Evolutionary conservation across 1,140 invertebrate genomes (phyloP), one percentile per base, ranked within the genome.

Genomic region (Aphelenchoides avenae): DNA sequence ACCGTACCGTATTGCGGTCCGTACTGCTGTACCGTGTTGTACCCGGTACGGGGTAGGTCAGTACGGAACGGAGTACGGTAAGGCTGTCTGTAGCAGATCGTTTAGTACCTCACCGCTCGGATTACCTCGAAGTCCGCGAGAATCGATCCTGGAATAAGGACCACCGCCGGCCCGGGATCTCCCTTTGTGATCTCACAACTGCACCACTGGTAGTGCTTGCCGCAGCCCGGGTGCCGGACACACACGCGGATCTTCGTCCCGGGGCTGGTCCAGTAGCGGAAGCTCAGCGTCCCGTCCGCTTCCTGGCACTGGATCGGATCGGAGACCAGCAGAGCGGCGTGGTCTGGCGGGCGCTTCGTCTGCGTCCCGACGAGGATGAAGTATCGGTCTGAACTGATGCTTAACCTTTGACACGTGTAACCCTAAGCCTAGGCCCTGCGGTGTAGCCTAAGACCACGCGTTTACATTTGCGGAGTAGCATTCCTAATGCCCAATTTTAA

Each of bases 251-350:
- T 54, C 20, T 52, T 29, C 1, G 63, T 64, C 18, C 52, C 43
- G 9, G 67, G 67, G 9, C 59, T 51, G 4, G 67, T 65, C 66
- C 68, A 70, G 42, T 68, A 69, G 30, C 69, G 49, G 37, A 70
- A 70, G 1, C 41, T 44, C 3, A 70, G 43, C 13, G 41, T 31
- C 3, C 65, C 69, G 31, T 70, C 68, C 18, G 63, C 68, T 69
- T 71, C 55, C 51, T 70, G 68, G 39, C 68, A 70, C 30, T 68
- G 64, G 18, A 70, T 59, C 15, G 68, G 68, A 36, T 70, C 69
- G 29, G 64, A 68, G 27, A 68, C 63, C 2, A 68, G 49, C 3
- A 68, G 22, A 26, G 68, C 66, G 1, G 66, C 52, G 13, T 36
- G 41, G 7, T 60, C 56, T 1, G 52, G 62, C 6, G 53, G 43